phyloP scores from a whole-genome alignment of 2,113 vertebrate genomes.

The Saguinus imperator region DNA sequence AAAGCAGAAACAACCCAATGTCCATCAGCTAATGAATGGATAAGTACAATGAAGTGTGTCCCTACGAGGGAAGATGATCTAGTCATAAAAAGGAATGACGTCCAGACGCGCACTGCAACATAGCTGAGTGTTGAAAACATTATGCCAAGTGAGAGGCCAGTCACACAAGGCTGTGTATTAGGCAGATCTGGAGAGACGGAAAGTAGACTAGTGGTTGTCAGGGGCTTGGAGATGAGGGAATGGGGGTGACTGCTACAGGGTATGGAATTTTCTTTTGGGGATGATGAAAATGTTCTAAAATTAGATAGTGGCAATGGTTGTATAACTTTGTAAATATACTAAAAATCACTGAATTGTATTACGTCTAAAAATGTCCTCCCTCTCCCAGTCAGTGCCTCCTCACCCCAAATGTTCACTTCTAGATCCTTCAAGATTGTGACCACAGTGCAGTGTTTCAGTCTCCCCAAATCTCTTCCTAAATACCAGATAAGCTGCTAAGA shows the following conservation, averaged over 20 bases:
- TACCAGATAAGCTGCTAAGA: too few relatives aligned
- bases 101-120: fast-evolving
- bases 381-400: too few relatives aligned
- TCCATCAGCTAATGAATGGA: too few relatives aligned
- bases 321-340: neutral
- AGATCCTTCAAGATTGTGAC: too few relatives aligned
- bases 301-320: neutral
- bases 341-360: neutral
- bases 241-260: too few relatives aligned
- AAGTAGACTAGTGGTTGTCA: neutral
- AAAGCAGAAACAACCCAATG: neutral
- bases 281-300: neutral
- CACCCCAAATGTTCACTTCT: too few relatives aligned
- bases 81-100: fast-evolving
- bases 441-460: too few relatives aligned
- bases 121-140: neutral
- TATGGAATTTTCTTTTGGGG: neutral
- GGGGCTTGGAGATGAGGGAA: neutral
- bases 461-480: too few relatives aligned
- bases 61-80: fast-evolving
- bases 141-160: neutral
- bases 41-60: fast-evolving
- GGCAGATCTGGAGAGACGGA: neutral
- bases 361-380: too few relatives aligned
- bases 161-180: fast-evolving